Percentiles rank a stretch among this genome's conserved stretches.
Evolutionary conservation across 53 echinoderm and acorn worm genomes (phyloP).

Genomic region (Echinarachnius parma): DNA sequence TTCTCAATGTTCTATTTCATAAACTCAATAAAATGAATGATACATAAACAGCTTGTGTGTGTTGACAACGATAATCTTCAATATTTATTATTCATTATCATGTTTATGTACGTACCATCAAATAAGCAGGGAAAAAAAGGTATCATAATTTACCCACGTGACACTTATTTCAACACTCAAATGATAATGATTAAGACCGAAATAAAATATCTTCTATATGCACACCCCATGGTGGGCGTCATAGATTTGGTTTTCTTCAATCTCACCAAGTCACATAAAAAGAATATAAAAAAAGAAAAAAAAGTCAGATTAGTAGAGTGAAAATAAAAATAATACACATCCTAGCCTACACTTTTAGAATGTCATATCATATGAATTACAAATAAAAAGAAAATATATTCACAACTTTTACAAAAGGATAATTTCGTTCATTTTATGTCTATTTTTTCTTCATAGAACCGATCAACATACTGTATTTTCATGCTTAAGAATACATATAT

Average conservation of each 20-base stretch:
- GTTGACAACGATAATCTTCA: slow-evolving; percentile 52
- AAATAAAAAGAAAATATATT: too few relatives aligned
- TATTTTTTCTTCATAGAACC: too few relatives aligned
- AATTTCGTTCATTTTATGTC: too few relatives aligned
- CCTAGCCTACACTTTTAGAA: too few relatives aligned
- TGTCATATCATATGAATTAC: too few relatives aligned
- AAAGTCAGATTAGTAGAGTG: too few relatives aligned
- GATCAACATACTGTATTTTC: too few relatives aligned
- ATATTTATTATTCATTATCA: slow-evolving; percentile 55
- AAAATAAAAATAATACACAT: too few relatives aligned
- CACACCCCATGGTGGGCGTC: slow-evolving; percentile 13
- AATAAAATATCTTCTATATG: slow-evolving; percentile 35
- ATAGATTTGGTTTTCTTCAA: slow-evolving; percentile 26
- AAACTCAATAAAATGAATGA: not conserved
- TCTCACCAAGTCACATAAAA: slow-evolving; percentile 33
- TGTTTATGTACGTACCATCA: slow-evolving; percentile 54
- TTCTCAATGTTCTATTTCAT: not conserved
- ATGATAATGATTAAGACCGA: slow-evolving; percentile 11
- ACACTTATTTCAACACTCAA: slow-evolving; percentile 41
- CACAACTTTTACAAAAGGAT: too few relatives aligned
- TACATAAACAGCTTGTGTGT: not conserved
- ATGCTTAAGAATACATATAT: too few relatives aligned
- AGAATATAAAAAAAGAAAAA: too few relatives aligned
- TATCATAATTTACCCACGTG: slow-evolving; percentile 33
- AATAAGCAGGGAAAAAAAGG: slow-evolving; percentile 32